Percentiles rank a stretch among this genome's conserved stretches.
These are phyloP conservation scores for Thomomys bottae DNA, from an alignment of 2,113 vertebrate species.

Conservation along the genomic window DNA sequence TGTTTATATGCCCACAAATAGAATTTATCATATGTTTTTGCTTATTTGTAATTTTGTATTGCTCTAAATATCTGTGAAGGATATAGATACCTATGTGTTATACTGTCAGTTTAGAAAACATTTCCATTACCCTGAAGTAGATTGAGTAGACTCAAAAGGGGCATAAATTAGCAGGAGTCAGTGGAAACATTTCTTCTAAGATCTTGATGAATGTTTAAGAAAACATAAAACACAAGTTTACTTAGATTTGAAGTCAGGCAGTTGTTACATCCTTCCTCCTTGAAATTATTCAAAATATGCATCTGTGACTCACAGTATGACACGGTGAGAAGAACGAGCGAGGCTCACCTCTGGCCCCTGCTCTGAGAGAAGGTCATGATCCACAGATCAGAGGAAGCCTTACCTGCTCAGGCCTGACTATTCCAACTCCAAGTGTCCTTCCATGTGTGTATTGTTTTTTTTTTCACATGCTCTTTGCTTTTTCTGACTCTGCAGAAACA, in stretches of 20 bases:
- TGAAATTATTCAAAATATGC: background rate
- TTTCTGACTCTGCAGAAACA: background rate
- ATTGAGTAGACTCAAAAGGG: background rate
- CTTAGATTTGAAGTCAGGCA: background rate
- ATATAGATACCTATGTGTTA: background rate
- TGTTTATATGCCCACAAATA: background rate
- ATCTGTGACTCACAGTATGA: background rate
- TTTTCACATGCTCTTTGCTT: background rate
- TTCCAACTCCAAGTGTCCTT: background rate
- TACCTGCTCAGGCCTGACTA: background rate
- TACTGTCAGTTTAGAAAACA: background rate
- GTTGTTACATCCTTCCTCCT: background rate
- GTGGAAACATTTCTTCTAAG: slow-evolving; percentile 12
- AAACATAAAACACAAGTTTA: background rate
- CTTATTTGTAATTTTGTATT: background rate
- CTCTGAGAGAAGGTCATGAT: background rate
- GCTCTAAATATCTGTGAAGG: background rate
- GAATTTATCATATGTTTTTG: background rate
- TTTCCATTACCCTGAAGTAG: background rate
- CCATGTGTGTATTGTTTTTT: background rate
- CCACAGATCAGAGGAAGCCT: no score
- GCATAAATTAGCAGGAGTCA: background rate
- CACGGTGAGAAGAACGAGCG: background rate
- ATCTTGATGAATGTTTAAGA: background rate
- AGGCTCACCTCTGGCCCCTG: background rate